phyloP scores from a whole-genome alignment of 2,797 vertebrate genomes.

The Passerculus sandwichensis region DNA sequence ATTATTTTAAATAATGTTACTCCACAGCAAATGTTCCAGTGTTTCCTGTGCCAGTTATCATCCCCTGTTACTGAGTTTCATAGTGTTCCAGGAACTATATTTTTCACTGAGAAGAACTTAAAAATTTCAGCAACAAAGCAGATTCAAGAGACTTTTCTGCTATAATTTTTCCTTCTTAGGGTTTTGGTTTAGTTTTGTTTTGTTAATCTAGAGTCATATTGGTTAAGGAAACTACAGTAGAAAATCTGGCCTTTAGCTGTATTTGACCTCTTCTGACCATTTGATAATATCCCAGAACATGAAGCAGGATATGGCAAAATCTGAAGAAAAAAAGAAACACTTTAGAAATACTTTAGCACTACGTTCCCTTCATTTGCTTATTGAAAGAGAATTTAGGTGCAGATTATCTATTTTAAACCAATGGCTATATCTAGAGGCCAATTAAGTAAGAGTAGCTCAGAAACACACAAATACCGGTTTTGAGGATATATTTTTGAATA shows the following conservation, averaged over 20 bases:
- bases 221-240: background rate
- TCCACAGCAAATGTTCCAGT: background rate
- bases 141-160: background rate
- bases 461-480: background rate
- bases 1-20: background rate
- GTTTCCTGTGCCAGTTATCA: background rate
- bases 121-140: background rate
- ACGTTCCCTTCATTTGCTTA: background rate
- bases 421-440: fast-evolving
- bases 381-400: background rate
- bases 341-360: background rate
- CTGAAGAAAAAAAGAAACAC: background rate
- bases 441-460: background rate
- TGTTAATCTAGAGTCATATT: background rate
- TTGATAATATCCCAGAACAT: background rate
- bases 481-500: background rate
- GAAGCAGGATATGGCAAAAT: background rate
- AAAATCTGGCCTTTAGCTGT: background rate
- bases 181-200: fast-evolving
- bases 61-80: background rate
- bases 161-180: background rate
- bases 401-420: background rate
- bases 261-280: background rate
- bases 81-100: background rate
- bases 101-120: background rate